Conservation (phyloP, 2,888 invertebrate species). For the Brachynemurus nebulosus region DNA sequence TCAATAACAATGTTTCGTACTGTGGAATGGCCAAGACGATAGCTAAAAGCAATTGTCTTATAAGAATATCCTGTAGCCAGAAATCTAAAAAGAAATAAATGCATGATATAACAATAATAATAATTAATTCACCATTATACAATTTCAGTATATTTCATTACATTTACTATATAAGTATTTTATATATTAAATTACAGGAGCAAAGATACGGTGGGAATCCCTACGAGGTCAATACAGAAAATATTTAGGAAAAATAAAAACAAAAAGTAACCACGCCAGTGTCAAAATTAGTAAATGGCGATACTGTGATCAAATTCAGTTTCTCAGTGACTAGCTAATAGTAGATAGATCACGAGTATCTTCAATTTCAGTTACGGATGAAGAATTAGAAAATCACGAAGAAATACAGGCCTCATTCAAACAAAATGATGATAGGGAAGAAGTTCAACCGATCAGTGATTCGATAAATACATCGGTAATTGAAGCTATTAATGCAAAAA, state of each 20-base stretch:
- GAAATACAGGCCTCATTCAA: conserved; percentile 4
- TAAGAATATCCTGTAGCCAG: conserved; percentile 14
- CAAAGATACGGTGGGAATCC: conserved; percentile 20
- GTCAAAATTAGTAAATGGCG: conserved; percentile 7
- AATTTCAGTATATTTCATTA: background rate
- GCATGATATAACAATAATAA: too few relatives aligned
- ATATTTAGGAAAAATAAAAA: conserved; percentile 7
- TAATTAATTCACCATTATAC: background rate
- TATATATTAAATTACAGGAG: conserved; percentile 15
- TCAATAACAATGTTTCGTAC: conserved; percentile 14
- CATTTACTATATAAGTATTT: background rate
- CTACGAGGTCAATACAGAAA: conserved; percentile 5
- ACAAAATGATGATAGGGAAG: background rate
- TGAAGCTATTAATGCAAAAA: too few relatives aligned
- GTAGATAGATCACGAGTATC: conserved; percentile 7
- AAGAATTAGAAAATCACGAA: conserved; percentile 9
- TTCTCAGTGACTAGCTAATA: conserved; percentile 4
- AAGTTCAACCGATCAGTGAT: background rate
- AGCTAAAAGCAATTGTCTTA: conserved; percentile 14
- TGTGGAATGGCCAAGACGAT: conserved; percentile 12
- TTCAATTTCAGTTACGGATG: conserved; percentile 6
- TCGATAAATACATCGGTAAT: too few relatives aligned
- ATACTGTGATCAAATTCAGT: conserved; percentile 8
- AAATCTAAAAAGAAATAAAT: conserved; percentile 8
- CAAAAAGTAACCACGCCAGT: conserved; percentile 6